Evolutionary conservation across 1,140 invertebrate species (phyloP), one percentile per base, ranked within the genome.

Genomic region (Neocloeon triangulifer): DNA sequence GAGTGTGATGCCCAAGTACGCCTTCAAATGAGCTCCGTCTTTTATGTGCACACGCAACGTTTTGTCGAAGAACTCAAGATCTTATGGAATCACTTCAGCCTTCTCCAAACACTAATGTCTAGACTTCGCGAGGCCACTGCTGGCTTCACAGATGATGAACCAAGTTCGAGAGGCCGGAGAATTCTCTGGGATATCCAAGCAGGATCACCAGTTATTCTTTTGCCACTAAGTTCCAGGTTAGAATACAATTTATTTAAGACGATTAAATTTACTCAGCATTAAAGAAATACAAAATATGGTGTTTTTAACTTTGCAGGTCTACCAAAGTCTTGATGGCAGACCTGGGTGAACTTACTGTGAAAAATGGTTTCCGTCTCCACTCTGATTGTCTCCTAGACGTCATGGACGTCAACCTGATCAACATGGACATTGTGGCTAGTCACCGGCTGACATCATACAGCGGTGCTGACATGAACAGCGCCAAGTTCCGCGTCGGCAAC

Each of bases 21-120:
- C 33, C 50, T 88, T 2, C 12, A 19, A 42, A 84, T 84, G 75
- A 73, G 77, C 3, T 76, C 80, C 0, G 77, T 92, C 1, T 68
- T 78, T 41, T 96, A 94, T 53, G 73, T 92, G 21, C 89, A 97
- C 48, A 95, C 91, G 0, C 84, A 94, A 44, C 61, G 88, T 30
- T 97, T 95, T 57, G 64, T 89, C 19, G 66, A 69, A 1, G 86
- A 94, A 49, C 55, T 94, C 12, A 69, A 85, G 39, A 64, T 70
- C 0, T 94, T 94, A 51, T 75, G 84, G 30, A 61, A 74, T 16
- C 74, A 92, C 42, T 88, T 95, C 45, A 66, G 75, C 9, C 71
- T 85, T 42, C 50, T 91, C 3, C 72, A 85, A 44, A 68, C 72
- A 33, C 59, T 78, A 21, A 60, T 77, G 48, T 56, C 58, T 2